phyloP scores from a whole-genome alignment of 2,797 vertebrate species.

The Enteromius unitaeniatus region DNA sequence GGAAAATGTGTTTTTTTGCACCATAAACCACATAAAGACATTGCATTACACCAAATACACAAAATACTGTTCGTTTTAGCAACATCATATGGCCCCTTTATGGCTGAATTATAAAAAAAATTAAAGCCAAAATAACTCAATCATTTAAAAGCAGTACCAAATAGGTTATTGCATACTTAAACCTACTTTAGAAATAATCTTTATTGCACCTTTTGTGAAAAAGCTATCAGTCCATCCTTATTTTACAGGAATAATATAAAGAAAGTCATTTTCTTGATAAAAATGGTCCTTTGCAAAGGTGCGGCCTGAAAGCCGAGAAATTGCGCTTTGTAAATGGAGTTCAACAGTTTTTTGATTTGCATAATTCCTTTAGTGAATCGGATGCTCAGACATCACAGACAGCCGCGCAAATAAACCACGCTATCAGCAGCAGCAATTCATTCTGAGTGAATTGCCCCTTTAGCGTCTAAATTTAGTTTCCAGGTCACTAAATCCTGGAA shows the following conservation, averaged over 20 bases:
- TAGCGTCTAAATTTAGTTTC: conserved; percentile 29
- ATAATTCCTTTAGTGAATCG: conserved; percentile 23
- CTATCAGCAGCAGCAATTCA: conserved; percentile 21
- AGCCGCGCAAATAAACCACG: background rate
- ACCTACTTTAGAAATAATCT: background rate
- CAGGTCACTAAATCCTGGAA: conserved; percentile 38
- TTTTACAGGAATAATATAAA: background rate
- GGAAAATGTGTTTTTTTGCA: no score
- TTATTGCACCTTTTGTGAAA: background rate
- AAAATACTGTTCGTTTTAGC: no score
- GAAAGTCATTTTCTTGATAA: background rate
- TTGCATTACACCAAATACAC: no score
- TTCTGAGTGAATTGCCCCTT: conserved; percentile 23
- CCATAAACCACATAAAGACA: no score
- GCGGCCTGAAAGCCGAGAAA: background rate
- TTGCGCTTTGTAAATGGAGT: background rate
- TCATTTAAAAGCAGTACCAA: background rate
- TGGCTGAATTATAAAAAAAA: background rate
- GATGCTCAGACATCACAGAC: conserved; percentile 16
- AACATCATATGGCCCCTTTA: background rate
- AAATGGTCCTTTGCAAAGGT: background rate
- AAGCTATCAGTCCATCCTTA: background rate
- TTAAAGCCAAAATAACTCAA: background rate
- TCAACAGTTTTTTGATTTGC: conserved; percentile 13
- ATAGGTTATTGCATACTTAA: background rate